Percentiles rank a stretch among this genome's conserved stretches.
Evolutionary conservation across 2,797 vertebrate genomes (phyloP).

Genomic region (Acipenser transmontanus): DNA sequence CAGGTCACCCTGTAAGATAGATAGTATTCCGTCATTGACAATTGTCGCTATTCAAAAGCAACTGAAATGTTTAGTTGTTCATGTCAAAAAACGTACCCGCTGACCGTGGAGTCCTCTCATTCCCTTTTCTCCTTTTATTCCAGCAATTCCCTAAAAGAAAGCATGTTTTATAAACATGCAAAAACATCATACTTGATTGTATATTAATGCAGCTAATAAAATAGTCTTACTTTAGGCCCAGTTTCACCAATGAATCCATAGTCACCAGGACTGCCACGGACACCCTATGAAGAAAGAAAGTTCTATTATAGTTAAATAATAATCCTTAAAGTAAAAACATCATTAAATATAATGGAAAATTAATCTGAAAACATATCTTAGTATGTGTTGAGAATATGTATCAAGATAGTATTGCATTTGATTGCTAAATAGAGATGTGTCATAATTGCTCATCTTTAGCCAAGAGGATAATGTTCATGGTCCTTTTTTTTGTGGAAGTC

Average conservation of each 20-base stretch:
- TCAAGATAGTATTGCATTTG: too few species aligned
- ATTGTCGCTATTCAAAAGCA: constrained; percentile 9
- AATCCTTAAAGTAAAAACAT: background rate
- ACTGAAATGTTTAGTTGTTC: constrained; percentile 11
- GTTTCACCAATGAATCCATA: constrained; percentile 54
- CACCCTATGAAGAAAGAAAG: constrained; percentile 39
- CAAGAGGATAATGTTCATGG: too few species aligned
- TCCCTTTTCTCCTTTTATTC: constrained; percentile 62
- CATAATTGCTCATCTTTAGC: too few species aligned
- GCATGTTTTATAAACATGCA: constrained; percentile 4
- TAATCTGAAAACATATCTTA: too few species aligned
- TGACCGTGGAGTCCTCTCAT: constrained; percentile 51
- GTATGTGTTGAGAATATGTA: too few species aligned
- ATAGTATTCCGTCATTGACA: constrained; percentile 17
- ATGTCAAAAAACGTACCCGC: constrained; percentile 41
- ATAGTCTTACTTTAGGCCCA: constrained; percentile 46
- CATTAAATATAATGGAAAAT: too few species aligned
- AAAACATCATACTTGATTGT: too few species aligned
- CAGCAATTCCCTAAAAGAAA: constrained; percentile 47
- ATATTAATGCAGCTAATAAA: too few species aligned
- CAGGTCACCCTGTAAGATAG: constrained; percentile 52
- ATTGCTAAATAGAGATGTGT: too few species aligned
- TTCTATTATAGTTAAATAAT: background rate
- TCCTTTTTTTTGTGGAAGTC: too few species aligned
- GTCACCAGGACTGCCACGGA: constrained; percentile 46